Conservation (phyloP, 2,888 invertebrate genomes). For the Oithona nana region DNA sequence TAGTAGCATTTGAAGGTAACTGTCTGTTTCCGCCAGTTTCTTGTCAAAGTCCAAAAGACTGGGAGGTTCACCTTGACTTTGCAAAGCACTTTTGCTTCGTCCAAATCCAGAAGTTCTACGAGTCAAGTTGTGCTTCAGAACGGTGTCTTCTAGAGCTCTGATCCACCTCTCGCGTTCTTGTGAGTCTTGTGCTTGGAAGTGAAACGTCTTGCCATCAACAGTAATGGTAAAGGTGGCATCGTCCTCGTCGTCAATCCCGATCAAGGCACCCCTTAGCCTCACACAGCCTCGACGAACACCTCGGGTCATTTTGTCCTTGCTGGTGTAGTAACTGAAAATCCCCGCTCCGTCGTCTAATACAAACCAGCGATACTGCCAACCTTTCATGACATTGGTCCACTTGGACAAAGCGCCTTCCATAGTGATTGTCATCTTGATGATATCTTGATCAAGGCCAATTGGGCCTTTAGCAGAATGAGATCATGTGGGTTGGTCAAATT, state of each 20-base stretch:
- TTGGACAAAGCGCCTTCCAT: slow-evolving; percentile 89
- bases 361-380: slow-evolving; percentile 99
- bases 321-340: slow-evolving; percentile 83
- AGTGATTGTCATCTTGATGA: slow-evolving; percentile 14
- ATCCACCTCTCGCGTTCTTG: slow-evolving; percentile 94
- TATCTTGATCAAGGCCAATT: no score
- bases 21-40: slow-evolving; percentile 82
- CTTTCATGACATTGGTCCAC: slow-evolving; percentile 95
- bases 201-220: slow-evolving; percentile 96
- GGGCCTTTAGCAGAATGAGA: no score
- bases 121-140: slow-evolving; percentile 49
- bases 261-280: slow-evolving; percentile 83
- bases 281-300: slow-evolving; percentile 93
- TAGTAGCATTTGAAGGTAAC: slow-evolving; percentile 84
- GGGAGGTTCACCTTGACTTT: not conserved
- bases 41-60: slow-evolving; percentile 54
- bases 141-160: slow-evolving; percentile 79
- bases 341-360: slow-evolving; percentile 92
- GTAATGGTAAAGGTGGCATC: slow-evolving; percentile 93
- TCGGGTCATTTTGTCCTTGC: slow-evolving; percentile 91
- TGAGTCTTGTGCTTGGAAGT: slow-evolving; percentile 89
- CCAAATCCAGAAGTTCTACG: slow-evolving; percentile 18
- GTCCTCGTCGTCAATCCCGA: slow-evolving; percentile 97
- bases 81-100: slow-evolving; percentile 25
- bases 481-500: no score